Percentiles rank a stretch among this genome's conserved stretches.
phyloP scores from a whole-genome alignment of 2,113 vertebrate species.

The Albula goreensis region DNA sequence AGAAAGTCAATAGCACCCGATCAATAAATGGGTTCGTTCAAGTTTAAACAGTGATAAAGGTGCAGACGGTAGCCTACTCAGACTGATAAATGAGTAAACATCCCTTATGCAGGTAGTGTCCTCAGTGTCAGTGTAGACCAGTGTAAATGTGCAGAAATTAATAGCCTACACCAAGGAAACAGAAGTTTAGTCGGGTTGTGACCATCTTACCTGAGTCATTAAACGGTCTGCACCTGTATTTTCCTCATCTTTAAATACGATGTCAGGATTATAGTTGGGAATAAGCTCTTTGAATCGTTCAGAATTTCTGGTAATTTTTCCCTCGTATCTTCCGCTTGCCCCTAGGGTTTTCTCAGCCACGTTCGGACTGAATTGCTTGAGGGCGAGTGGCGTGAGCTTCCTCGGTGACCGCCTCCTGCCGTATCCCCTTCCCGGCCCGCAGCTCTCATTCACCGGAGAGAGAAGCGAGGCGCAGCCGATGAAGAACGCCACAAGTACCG shows the following conservation, averaged over 20 bases:
- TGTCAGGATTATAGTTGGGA: conserved; percentile 96
- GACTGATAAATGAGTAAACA: background rate
- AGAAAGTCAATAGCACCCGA: conserved; percentile 36
- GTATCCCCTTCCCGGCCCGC: conserved; percentile 89
- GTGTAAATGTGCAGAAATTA: background rate
- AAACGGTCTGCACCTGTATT: conserved; percentile 94
- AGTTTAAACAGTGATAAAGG: conserved; percentile 54
- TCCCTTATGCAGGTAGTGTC: background rate
- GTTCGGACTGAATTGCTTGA: conserved; percentile 90
- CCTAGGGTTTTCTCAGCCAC: conserved; percentile 93
- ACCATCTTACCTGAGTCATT: conserved; percentile 87
- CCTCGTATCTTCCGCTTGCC: conserved; percentile 90
- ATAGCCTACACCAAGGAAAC: background rate
- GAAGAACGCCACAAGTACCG: conserved; percentile 70
- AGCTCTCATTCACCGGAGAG: conserved; percentile 73
- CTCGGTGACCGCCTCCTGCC: conserved; percentile 84
- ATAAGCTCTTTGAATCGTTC: conserved; percentile 94
- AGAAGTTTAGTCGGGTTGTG: background rate
- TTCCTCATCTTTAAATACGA: conserved; percentile 98
- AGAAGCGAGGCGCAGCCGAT: conserved; percentile 78
- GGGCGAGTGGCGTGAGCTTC: conserved; percentile 86
- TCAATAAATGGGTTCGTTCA: conserved; percentile 51
- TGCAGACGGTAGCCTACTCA: conserved; percentile 27
- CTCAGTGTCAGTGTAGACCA: background rate
- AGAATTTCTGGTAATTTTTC: conserved; percentile 87